Evolutionary conservation across 2,113 vertebrate species (phyloP).

Genomic region (Orientallactaga bullata): DNA sequence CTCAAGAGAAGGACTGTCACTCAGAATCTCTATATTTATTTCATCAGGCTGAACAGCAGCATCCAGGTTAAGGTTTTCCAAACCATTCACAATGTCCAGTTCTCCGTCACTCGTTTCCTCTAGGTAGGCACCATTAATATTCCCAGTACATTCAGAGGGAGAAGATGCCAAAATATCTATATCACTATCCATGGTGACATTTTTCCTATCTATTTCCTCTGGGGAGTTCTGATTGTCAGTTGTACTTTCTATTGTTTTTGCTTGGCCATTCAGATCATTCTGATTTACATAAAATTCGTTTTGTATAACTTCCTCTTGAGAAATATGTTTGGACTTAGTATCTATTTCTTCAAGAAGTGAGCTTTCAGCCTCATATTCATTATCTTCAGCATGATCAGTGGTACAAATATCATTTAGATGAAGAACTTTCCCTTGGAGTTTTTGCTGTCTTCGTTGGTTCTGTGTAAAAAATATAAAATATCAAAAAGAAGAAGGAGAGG

Average conservation of each 20-base stretch:
- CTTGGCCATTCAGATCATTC: constrained; percentile 69
- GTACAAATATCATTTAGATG: constrained; percentile 76
- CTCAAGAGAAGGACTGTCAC: constrained; percentile 76
- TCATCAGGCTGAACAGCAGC: constrained; percentile 83
- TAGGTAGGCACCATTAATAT: constrained; percentile 70
- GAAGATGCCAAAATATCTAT: constrained; percentile 50
- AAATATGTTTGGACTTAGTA: constrained; percentile 61
- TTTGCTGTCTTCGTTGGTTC: constrained; percentile 94
- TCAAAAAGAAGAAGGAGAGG: neutral
- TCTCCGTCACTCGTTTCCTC: constrained; percentile 75
- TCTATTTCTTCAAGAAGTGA: constrained; percentile 75
- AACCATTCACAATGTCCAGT: constrained; percentile 83
- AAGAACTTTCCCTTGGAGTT: constrained; percentile 88
- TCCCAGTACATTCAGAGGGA: constrained; percentile 53
- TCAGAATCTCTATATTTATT: constrained; percentile 73
- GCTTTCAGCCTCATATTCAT: constrained; percentile 55
- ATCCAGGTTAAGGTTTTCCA: constrained; percentile 88
- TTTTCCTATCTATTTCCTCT: constrained; percentile 66
- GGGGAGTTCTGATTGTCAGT: constrained; percentile 68
- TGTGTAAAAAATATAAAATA: constrained; percentile 78
- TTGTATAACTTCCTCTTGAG: constrained; percentile 73
- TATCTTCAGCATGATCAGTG: constrained; percentile 73
- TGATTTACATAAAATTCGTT: constrained; percentile 70
- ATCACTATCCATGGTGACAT: neutral
- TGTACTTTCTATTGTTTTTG: constrained; percentile 52